Percentiles rank a stretch among this genome's conserved stretches.
phyloP scores from a whole-genome alignment of 2,888 invertebrate species.

The Epistrophe grossulariae region DNA sequence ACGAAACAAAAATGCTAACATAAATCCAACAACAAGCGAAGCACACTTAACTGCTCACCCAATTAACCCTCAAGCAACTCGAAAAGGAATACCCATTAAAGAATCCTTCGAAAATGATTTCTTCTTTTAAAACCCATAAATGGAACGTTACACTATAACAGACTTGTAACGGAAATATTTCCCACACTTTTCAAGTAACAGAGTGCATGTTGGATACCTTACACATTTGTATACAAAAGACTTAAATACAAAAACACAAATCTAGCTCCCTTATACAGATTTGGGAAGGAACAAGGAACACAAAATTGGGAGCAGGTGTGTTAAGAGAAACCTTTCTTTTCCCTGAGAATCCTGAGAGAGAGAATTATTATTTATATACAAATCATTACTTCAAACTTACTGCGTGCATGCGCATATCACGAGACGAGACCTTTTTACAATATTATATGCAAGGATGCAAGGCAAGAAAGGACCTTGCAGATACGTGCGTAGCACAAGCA shows the following conservation, averaged over 20 bases:
- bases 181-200: constrained; percentile 68
- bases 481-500: constrained; percentile 68
- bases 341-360: constrained; percentile 33
- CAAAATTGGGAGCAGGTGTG: constrained; percentile 71
- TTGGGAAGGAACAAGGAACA: constrained; percentile 65
- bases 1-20: background rate
- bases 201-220: constrained; percentile 52
- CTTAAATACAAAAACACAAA: constrained; percentile 34
- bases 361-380: constrained; percentile 48
- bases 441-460: background rate
- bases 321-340: constrained; percentile 47
- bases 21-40: constrained; percentile 51
- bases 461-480: constrained; percentile 31
- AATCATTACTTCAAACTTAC: constrained; percentile 58
- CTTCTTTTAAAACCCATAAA: constrained; percentile 7
- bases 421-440: constrained; percentile 31
- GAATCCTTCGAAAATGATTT: constrained; percentile 61
- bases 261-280: constrained; percentile 45
- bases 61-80: constrained; percentile 68
- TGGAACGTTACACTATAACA: constrained; percentile 55
- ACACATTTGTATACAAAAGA: constrained; percentile 4
- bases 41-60: constrained; percentile 71
- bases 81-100: constrained; percentile 47
- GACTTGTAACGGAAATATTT: constrained; percentile 74
- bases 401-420: constrained; percentile 76